Evolutionary conservation across 2,888 invertebrate species (phyloP).

Genomic region (Drosophila percnosoma): DNA sequence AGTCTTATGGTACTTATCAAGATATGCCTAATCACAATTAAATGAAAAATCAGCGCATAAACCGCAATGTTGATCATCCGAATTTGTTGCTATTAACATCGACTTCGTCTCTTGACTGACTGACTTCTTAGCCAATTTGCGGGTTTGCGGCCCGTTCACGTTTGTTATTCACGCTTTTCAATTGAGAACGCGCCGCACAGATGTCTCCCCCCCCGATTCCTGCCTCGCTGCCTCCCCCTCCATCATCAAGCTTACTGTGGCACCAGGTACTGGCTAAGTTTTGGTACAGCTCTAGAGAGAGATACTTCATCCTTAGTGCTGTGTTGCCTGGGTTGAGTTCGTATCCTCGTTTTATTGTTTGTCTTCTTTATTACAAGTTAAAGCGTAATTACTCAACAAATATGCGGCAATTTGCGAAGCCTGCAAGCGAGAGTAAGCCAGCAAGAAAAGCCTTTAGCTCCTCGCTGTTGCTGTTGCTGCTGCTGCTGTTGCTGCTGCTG

Average conservation of each 20-base stretch:
- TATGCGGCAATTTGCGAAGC: slow-evolving; percentile 77
- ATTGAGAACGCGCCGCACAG: slow-evolving; percentile 77
- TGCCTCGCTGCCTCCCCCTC: not conserved
- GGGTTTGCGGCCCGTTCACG: slow-evolving; percentile 71
- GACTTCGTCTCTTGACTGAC: slow-evolving; percentile 52
- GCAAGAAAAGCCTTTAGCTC: slow-evolving; percentile 5
- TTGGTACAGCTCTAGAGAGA: not conserved
- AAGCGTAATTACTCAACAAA: slow-evolving; percentile 81
- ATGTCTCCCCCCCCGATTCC: slow-evolving; percentile 32
- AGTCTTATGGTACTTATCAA: not conserved
- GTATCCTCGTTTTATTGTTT: slow-evolving; percentile 81
- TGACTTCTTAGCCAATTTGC: slow-evolving; percentile 74
- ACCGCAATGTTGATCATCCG: slow-evolving; percentile 20
- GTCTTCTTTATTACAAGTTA: slow-evolving; percentile 83
- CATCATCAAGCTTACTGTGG: not conserved
- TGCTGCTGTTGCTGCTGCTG: not conserved
- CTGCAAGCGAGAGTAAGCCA: slow-evolving; percentile 33
- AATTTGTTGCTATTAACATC: slow-evolving; percentile 28
- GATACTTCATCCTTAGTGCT: slow-evolving; percentile 26
- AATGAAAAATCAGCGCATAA: slow-evolving; percentile 17
- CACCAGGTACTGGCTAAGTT: slow-evolving; percentile 16
- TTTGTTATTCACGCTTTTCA: slow-evolving; percentile 79
- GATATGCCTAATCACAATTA: slow-evolving; percentile 6
- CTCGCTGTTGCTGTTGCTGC: not conserved
- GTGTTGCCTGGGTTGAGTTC: slow-evolving; percentile 16